Evolutionary conservation across 2,888 invertebrate species (phyloP).

Genomic region (Cataglyphis albicans): DNA sequence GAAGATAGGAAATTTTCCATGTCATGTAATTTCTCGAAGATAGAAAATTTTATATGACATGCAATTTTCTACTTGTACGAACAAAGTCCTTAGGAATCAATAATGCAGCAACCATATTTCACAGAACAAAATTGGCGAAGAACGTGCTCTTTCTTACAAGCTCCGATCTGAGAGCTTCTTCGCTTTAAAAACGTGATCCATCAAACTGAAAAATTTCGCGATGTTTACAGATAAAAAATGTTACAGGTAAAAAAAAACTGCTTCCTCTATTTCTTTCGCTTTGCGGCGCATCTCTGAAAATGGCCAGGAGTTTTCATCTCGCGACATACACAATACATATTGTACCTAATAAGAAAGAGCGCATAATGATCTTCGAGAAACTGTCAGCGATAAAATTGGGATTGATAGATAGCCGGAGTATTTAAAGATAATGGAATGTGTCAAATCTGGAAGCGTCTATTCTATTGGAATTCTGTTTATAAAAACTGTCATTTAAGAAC

Average conservation of each 20-base stretch:
- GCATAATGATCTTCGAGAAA: constrained; percentile 54
- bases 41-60: constrained; percentile 19
- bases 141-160: constrained; percentile 4
- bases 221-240: constrained; percentile 8
- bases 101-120: constrained; percentile 14
- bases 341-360: constrained; percentile 24
- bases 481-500: constrained; percentile 19
- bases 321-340: not conserved
- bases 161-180: not conserved
- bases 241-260: constrained; percentile 13
- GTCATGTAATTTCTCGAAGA: constrained; percentile 4
- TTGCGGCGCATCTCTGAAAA: constrained; percentile 1
- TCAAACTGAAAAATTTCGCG: constrained; percentile 2
- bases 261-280: not conserved
- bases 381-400: constrained; percentile 12
- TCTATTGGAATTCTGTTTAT: constrained; percentile 11
- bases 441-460: constrained; percentile 25
- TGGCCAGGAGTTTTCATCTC: not conserved
- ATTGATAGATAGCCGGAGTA: constrained; percentile 57
- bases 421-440: constrained; percentile 50
- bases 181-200: not conserved
- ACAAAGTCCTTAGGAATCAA: constrained; percentile 31
- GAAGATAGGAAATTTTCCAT: constrained; percentile 3
- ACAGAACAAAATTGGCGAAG: constrained; percentile 1
- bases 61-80: constrained; percentile 13